Percentiles rank a stretch among this genome's conserved stretches.
phyloP scores from a whole-genome alignment of 2,113 vertebrate genomes.

The Neomonachus schauinslandi region DNA sequence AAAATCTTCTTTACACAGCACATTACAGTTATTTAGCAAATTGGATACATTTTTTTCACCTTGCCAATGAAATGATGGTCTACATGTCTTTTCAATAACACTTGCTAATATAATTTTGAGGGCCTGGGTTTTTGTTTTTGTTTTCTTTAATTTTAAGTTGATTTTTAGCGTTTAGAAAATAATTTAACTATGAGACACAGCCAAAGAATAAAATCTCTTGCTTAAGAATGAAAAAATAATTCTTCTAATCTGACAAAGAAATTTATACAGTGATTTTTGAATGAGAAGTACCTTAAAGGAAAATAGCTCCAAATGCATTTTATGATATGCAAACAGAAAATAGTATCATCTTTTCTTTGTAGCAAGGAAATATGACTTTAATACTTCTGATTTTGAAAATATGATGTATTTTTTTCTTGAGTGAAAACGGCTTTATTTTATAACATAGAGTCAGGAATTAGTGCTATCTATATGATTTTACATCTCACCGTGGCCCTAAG shows the following conservation, averaged over 20 bases:
- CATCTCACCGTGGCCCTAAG: neutral
- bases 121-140: neutral
- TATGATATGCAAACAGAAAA: neutral
- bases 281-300: conserved; percentile 16
- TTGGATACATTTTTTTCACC: neutral
- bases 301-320: conserved; percentile 16
- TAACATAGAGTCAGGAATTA: neutral
- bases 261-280: neutral
- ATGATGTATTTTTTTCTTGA: neutral
- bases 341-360: neutral
- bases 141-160: neutral
- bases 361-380: neutral
- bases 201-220: neutral
- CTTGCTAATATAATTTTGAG: conserved; percentile 28
- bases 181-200: conserved; percentile 8
- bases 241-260: conserved; percentile 24
- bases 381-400: neutral
- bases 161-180: conserved; percentile 30
- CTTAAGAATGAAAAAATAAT: conserved; percentile 6
- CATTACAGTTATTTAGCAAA: neutral
- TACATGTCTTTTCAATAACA: conserved; percentile 6
- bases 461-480: neutral
- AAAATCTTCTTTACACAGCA: conserved; percentile 37
- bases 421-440: neutral
- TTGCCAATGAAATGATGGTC: neutral